Evolutionary conservation across 2,113 vertebrate genomes (phyloP), one percentile per base, ranked within the genome.

Genomic region (Carassius carassius): DNA sequence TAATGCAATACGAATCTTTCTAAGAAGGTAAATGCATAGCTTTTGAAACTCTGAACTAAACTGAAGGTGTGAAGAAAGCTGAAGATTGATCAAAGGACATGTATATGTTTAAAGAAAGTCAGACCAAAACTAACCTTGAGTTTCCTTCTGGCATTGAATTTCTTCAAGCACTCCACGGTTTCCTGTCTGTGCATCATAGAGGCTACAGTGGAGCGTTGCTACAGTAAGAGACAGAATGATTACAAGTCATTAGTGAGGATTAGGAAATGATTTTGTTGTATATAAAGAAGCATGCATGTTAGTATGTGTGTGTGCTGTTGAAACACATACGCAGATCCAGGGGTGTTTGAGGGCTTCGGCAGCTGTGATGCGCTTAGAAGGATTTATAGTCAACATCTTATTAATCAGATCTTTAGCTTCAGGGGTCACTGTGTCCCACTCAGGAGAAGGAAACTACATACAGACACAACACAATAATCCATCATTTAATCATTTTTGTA

Each of bases 161-260:
- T 99, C 95, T 99, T 99, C 95, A 99, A 93, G 92, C 98, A 99
- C 91, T 99, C 98, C 87, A 99, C 98, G 73, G 97, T 99, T 92
- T 99, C 97, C 93, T 99, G 97, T 85, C 97, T 96, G 95, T 99
- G 98, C 97, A 99, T 99, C 97, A 99, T 99, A 84, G 98, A 99
- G 47, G 98, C 98, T 88, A 99, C 98, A 88, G 98, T 99, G 89
- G 97, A 99, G 81, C 98, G 97, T 98, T 99, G 98, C 97, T 99
- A 88, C 69, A 85, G 69, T 72, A 63, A 85, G 78, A 79, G 14
- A 60, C 44, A 83, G 56, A 11, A 41, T 41, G 37, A 41, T 41
- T 41, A 41, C 37, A 41, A 41, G 37, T 60, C 35, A 56, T 41
- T 13, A 58, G 51, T 72, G 7, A 70, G 12, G 7, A 82, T 25